phyloP scores from a whole-genome alignment of 2,113 vertebrate species.

The Hucho hucho region DNA sequence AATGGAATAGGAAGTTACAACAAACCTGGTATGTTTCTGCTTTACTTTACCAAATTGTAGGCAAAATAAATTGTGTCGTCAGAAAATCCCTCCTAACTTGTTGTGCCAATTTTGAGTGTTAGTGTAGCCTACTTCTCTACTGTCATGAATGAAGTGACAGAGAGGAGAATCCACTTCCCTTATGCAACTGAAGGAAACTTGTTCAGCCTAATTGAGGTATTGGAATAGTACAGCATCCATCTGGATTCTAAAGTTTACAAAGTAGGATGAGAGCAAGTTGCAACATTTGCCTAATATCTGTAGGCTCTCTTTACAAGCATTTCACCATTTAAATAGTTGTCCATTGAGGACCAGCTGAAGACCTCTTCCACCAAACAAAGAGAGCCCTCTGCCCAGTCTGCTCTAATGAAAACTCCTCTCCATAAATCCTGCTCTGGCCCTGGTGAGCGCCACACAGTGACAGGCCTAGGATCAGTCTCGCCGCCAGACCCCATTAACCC shows the following conservation, averaged over 20 bases:
- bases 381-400: neutral
- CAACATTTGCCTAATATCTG: neutral
- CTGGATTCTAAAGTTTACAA: neutral
- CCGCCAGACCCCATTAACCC: conserved; percentile 47
- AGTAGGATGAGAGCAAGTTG: neutral
- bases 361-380: conserved; percentile 14
- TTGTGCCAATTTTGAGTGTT: neutral
- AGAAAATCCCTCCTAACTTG: neutral
- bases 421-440: conserved; percentile 32
- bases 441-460: conserved; percentile 28
- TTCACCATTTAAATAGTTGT: conserved; percentile 4
- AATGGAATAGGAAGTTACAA: too few species aligned
- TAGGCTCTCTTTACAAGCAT: neutral
- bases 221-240: neutral
- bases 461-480: conserved; percentile 39
- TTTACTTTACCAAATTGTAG: neutral
- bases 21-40: too few species aligned
- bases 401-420: conserved; percentile 26
- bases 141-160: neutral
- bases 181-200: neutral
- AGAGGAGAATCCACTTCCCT: neutral
- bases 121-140: neutral
- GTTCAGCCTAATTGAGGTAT: neutral
- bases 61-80: too few species aligned
- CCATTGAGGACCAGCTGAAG: conserved; percentile 6